These are phyloP conservation scores for Plutomurus gul DNA, from an alignment of 1,140 invertebrate genomes.

Conservation along the genomic window DNA sequence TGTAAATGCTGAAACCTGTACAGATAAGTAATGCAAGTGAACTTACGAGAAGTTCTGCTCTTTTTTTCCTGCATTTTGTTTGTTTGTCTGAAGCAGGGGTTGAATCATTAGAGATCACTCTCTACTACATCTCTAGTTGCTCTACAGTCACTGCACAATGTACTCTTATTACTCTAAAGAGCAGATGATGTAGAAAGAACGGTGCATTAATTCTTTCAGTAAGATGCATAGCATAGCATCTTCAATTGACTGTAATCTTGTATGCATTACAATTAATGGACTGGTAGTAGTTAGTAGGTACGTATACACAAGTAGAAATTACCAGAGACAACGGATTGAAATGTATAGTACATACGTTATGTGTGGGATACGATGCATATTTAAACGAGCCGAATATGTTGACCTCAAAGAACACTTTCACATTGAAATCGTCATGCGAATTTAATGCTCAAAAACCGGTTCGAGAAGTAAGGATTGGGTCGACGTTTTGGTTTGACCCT, in stretches of 20 bases:
- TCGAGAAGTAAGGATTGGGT: constrained; percentile 15
- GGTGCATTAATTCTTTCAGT: too few species aligned
- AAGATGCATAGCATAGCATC: too few species aligned
- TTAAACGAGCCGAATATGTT: constrained; percentile 15
- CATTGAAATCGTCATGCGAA: constrained; percentile 32
- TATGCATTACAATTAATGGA: too few species aligned
- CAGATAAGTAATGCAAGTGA: neutral
- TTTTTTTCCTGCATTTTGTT: too few species aligned
- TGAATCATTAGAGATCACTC: neutral
- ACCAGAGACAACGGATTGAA: neutral
- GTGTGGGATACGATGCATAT: neutral
- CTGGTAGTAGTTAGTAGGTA: too few species aligned
- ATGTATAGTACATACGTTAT: neutral
- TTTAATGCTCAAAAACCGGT: neutral
- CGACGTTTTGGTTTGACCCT: constrained; percentile 5
- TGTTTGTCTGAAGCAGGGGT: too few species aligned
- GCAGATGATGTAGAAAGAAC: too few species aligned
- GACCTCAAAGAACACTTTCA: constrained; percentile 34
- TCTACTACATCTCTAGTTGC: too few species aligned
- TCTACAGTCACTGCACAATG: too few species aligned
- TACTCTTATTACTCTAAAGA: too few species aligned
- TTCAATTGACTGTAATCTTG: too few species aligned
- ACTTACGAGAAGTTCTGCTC: neutral
- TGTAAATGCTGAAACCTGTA: neutral
- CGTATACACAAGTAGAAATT: neutral